Conservation (phyloP, 2,888 invertebrate species). For the Tipula vernalis region DNA sequence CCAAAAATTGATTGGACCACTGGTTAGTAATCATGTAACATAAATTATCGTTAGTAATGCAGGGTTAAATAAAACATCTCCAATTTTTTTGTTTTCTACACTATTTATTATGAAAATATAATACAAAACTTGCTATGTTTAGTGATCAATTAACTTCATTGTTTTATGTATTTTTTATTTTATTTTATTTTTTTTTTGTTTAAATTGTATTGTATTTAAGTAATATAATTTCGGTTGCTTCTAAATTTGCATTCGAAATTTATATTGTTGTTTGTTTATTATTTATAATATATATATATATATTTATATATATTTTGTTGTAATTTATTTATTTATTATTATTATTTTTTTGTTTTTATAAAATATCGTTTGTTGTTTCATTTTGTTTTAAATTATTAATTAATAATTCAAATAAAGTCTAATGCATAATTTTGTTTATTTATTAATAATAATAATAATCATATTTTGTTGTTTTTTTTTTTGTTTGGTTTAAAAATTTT, state of each 20-base stretch:
- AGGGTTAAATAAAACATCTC: not conserved
- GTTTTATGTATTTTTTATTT: constrained; percentile 16
- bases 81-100: constrained; percentile 20
- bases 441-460: not conserved
- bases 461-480: not conserved
- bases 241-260: constrained; percentile 12
- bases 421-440: not conserved
- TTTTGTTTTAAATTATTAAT: not conserved
- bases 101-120: constrained; percentile 30
- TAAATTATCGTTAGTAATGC: no score
- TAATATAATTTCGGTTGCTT: constrained; percentile 9
- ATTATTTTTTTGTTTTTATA: not conserved
- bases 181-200: constrained; percentile 7
- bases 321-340: not conserved
- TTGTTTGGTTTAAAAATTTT: not conserved
- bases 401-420: not conserved
- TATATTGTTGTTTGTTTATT: constrained; percentile 5
- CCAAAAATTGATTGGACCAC: no score
- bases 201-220: constrained; percentile 7
- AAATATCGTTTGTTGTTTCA: not conserved
- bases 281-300: not conserved
- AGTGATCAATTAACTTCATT: constrained; percentile 19
- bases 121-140: constrained; percentile 28
- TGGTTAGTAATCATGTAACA: no score
- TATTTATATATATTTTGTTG: not conserved